Evolutionary conservation across 2,888 invertebrate genomes (phyloP), one percentile per base, ranked within the genome.

Genomic region (Troilus luridus): DNA sequence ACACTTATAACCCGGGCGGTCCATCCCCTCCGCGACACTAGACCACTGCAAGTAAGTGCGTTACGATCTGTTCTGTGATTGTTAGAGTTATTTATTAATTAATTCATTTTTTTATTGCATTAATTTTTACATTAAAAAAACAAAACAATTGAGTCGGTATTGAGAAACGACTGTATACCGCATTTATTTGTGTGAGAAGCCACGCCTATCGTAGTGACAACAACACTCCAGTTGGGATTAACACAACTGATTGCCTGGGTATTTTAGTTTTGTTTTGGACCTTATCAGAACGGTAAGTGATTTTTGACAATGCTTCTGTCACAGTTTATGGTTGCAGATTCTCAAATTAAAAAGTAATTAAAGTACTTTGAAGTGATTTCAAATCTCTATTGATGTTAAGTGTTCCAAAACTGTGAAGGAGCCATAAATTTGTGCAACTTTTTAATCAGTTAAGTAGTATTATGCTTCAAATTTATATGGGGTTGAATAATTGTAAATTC

Each of bases 11-110:
- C 95, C 95, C 95, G 95, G 95, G 95, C 94, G 94, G 94, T 95
- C 95, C 95, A 95, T 96, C 95, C 95, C 95, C 96, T 95, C 96
- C 96, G 96, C 96, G 96, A 97, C 98, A 98, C 98, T 98, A 97
- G 97, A 98, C 98, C 98, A 97, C 97, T 96, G 97, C 98, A 97
- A 97, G 98, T 98, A 97, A 98, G 98, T 98, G 93, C 88, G 95
- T 94, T 95, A 94, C 95, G 95, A 94, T 93, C 94, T 93, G 93
- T 93, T 93, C 92, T 91, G 91, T 90, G 92, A 91, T 92, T 91
- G 91, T 88, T 91, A 91, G 91, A 64, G 91, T 21, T 77, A 77
- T 77, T 90, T 90, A 59, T 24, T 17, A n/a, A 72, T 90, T 72
- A 24, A 60, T 67, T 54, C 58, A 17, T 24, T 72, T 90, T 77